Base-by-base conservation (phyloP, 1,140 invertebrate genomes). In the Xylocopa sonorina region DNA sequence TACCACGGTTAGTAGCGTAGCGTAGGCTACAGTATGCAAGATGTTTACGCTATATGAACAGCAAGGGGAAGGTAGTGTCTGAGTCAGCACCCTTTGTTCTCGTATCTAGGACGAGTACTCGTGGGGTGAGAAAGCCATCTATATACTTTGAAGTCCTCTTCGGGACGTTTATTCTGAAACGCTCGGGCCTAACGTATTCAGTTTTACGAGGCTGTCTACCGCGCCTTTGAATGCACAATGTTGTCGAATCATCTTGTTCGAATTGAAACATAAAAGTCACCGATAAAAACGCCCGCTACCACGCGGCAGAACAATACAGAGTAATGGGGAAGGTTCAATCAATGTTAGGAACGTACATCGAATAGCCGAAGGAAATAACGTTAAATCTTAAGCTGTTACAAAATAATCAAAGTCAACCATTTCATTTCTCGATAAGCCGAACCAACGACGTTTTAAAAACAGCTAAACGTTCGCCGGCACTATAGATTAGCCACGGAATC, bases 41-140 rank as follows among this genome's bases (percentile, higher is more conserved):
- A 43, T 71, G 48, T 63, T 55, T 24, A 63, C 53, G 43, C 34
- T 60, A 18, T 41, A 41, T 67, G 32, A 29, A n/a, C 9, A 12
- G 7, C 62, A 38, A 4, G 38, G 48, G 71, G 38, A 51, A n/a
- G 51, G 43, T 27, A n/a, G 16, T 29, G 24, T 48, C 78, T 80
- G 78, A 80, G 50, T 80, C 71, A 74, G 69, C 46, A 41, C 60
- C 75, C 68, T 82, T 82, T 66, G 76, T 80, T 46, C 46, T 27
- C 10, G 55, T 79, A 82, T 84, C 76, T 84, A 53, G 64, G 64
- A 46, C 71, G 64, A 80, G 32, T 69, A 34, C 29, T 41, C 21
- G 48, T 6, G 34, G 76, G 75, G 48, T 78, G 62, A 63, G 57
- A 60, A 60, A 68, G 6, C 29, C 24, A 63, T 50, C 27, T 29